phyloP scores from a whole-genome alignment of 2,888 invertebrate species.

The Stenoptilia bipunctidactyla region DNA sequence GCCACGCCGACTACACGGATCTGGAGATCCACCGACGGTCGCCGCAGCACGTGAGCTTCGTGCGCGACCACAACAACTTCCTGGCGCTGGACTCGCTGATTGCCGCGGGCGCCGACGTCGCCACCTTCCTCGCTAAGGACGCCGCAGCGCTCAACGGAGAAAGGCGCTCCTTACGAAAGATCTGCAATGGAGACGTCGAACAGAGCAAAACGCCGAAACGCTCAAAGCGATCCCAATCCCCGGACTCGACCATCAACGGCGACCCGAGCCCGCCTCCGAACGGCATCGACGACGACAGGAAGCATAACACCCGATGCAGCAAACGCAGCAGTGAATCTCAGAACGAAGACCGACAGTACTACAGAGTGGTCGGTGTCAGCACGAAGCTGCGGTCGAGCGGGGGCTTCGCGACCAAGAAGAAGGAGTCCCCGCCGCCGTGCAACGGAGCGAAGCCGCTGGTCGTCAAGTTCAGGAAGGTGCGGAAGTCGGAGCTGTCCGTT shows the following conservation, averaged over 20 bases:
- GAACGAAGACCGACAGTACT: conserved; percentile 65
- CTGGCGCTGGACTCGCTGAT: conserved; percentile 53
- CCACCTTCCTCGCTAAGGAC: conserved; percentile 74
- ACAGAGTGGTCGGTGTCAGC: conserved; percentile 79
- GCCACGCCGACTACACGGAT: conserved; percentile 80
- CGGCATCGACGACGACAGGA: conserved; percentile 37
- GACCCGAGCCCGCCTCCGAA: conserved; percentile 39
- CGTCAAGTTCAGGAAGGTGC: conserved; percentile 81
- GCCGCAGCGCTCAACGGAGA: conserved; percentile 55
- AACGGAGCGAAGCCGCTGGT: conserved; percentile 72
- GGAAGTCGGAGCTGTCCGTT: conserved; percentile 79
- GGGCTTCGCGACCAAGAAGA: conserved; percentile 38
- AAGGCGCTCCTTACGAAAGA: conserved; percentile 41
- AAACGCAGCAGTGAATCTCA: too few relatives aligned
- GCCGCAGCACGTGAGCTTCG: conserved; percentile 73
- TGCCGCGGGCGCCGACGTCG: conserved; percentile 74
- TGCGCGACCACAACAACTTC: conserved; percentile 74
- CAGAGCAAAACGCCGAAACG: conserved; percentile 27
- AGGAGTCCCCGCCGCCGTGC: conserved; percentile 59
- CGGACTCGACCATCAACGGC: conserved; percentile 23
- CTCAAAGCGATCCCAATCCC: conserved; percentile 37
- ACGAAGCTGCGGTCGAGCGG: conserved; percentile 76
- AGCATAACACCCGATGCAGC: conserved; percentile 45
- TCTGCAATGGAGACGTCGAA: conserved; percentile 48
- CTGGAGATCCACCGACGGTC: conserved; percentile 79